Conservation (phyloP, 2,113 vertebrate genomes). For the Delphinus delphis region DNA sequence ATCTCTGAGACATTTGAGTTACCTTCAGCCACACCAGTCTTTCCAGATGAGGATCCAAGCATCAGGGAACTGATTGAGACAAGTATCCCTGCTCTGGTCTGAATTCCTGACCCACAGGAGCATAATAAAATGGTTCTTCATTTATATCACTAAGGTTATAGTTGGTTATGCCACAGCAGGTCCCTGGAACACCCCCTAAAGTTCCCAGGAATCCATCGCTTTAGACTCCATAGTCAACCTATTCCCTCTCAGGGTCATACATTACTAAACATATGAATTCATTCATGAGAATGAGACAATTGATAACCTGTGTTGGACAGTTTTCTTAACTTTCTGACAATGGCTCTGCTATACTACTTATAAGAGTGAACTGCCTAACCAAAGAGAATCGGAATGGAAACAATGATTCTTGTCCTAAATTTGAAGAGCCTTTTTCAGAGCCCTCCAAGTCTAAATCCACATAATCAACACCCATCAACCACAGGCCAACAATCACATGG, state of each 20-base stretch:
- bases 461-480: neutral
- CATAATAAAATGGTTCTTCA: constrained; percentile 1
- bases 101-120: neutral
- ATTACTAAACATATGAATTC: neutral
- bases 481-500: neutral
- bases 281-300: constrained; percentile 3
- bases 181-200: neutral
- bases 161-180: neutral
- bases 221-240: neutral
- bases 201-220: neutral
- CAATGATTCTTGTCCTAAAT: neutral
- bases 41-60: neutral
- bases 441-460: neutral
- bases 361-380: neutral
- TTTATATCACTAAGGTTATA: neutral
- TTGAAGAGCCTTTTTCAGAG: neutral
- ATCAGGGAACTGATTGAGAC: neutral
- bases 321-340: neutral
- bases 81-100: neutral
- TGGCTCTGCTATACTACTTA: neutral
- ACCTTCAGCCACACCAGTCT: neutral
- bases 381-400: neutral
- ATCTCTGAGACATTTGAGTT: neutral
- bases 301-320: neutral
- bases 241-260: neutral